Base-by-base conservation (phyloP, 1,140 invertebrate genomes). In the Plutomurus gul region DNA sequence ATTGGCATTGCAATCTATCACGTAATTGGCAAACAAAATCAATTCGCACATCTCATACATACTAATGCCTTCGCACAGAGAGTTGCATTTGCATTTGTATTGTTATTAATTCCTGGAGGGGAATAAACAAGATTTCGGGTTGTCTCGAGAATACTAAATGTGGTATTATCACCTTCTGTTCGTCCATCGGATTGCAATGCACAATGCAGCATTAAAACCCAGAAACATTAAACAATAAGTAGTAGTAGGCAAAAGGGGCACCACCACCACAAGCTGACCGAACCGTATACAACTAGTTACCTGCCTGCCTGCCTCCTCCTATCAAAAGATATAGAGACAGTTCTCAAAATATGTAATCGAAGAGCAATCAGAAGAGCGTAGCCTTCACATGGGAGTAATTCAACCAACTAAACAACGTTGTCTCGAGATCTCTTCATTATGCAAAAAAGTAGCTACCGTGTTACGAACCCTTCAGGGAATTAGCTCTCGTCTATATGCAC, bases 41-140 rank as follows among this genome's bases (percentile, higher is more conserved):
- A 65, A 65, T 65, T 65, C 56, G 56, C 56, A 65, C 56, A 65
- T 65, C 56, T 33, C 56, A 65, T 65, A 65, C 56, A 65, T 65
- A 65, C 56, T 65, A 65, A 65, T 65, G 27, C 27, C 56, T 65
- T 65, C 56, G 30, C 27, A n/a, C n/a, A n/a, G n/a, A 65, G 56
- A 65, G 56, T 36, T 65, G 56, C 56, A 65, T 65, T 65, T 65
- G 56, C 56, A 65, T 65, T 65, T 65, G 56, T 22, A 51, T 51
- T 51, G 47, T 51, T 51, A 51, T 51, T 51, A 51, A 65, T 65
- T 65, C 56, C 56, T 65, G 36, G 56, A 65, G 56, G 56, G 56
- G 56, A 65, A 65, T 65, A 65, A 65, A 65, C 56, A 65, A 65
- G 56, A 65, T 65, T 30, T 65, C 13, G 16, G 6, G 30, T 33